These are phyloP conservation scores for Crocidura indochinensis DNA, from an alignment of 2,797 vertebrate genomes.

Conservation along the genomic window DNA sequence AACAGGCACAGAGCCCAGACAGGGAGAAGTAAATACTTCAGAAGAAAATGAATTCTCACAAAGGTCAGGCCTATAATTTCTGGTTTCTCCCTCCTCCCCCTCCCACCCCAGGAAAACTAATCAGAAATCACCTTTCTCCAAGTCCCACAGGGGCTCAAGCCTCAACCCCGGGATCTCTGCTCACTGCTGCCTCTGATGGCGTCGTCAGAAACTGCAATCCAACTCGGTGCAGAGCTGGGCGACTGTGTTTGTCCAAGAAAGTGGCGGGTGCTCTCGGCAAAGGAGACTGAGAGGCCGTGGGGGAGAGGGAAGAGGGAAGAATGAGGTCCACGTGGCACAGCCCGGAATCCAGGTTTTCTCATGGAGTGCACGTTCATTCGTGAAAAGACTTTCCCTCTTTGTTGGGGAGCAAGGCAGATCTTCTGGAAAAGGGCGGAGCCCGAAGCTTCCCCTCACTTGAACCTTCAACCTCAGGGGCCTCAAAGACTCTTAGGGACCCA, in stretches of 20 bases:
- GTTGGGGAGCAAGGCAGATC: not conserved
- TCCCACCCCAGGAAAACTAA: not conserved
- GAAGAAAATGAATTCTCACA: conserved; percentile 7
- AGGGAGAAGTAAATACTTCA: not conserved
- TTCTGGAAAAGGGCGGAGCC: not conserved
- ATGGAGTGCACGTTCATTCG: no score
- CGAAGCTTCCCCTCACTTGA: no score
- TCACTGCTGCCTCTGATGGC: not conserved
- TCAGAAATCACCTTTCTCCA: not conserved
- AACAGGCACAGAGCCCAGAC: not conserved
- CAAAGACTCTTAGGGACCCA: not conserved
- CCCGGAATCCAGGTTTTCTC: not conserved
- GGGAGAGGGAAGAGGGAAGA: not conserved
- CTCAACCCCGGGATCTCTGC: not conserved
- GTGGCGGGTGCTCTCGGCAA: not conserved
- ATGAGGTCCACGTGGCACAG: not conserved
- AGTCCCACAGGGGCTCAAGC: not conserved
- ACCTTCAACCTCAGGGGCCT: no score
- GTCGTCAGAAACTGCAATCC: not conserved
- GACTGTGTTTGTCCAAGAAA: not conserved
- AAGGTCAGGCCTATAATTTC: not conserved
- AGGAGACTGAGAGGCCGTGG: not conserved
- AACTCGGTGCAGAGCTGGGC: no score
- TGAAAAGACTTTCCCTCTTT: not conserved
- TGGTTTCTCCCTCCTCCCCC: not conserved